These are phyloP conservation scores for Eremophila alpestris DNA, from an alignment of 2,797 vertebrate species.

Conservation along the genomic window DNA sequence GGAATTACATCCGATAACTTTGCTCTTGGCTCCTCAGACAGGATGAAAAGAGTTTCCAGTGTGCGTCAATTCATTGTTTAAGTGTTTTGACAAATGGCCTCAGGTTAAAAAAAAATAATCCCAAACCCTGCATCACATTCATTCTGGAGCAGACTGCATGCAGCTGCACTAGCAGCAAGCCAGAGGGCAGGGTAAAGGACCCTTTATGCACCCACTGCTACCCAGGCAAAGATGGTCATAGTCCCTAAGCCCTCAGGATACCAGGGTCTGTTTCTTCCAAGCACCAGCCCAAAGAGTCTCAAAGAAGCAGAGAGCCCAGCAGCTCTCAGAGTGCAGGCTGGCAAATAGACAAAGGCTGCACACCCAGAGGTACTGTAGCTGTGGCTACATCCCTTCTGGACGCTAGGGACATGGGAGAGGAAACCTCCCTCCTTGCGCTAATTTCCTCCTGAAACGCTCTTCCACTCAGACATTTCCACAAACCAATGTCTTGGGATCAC, in stretches of 20 bases:
- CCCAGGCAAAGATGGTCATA: background rate
- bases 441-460: background rate
- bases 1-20: conserved; percentile 48
- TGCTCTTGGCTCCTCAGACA: conserved; percentile 66
- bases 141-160: background rate
- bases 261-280: background rate
- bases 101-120: conserved; percentile 14
- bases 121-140: background rate
- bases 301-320: background rate
- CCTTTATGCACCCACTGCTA: background rate
- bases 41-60: conserved; percentile 68
- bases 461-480: background rate
- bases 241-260: background rate
- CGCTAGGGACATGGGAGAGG: background rate
- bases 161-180: conserved; percentile 28
- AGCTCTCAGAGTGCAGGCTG: background rate
- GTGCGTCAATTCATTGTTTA: conserved; percentile 73
- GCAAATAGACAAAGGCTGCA: background rate
- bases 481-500: background rate
- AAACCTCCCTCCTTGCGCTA: conserved; percentile 12
- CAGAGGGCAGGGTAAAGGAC: background rate
- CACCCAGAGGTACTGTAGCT: background rate
- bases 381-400: background rate
- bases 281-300: background rate
- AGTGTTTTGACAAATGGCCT: conserved; percentile 68